These are phyloP conservation scores for Bombus pyrosoma DNA, from an alignment of 1,140 invertebrate species.

Conservation along the genomic window DNA sequence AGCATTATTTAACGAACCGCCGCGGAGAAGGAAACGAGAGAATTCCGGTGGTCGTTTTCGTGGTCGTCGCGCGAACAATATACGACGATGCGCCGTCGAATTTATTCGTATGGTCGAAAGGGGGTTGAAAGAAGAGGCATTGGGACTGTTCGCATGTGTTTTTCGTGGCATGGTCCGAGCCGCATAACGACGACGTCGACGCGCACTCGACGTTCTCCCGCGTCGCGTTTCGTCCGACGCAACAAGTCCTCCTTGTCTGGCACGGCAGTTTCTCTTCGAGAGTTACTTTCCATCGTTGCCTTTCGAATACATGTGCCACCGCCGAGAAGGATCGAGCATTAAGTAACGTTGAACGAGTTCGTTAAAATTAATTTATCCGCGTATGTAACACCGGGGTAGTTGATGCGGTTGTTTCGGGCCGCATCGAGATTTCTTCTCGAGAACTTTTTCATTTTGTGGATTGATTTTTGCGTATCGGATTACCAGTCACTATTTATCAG, in stretches of 20 bases:
- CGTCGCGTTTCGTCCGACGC: constrained; percentile 10
- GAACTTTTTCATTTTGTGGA: neutral
- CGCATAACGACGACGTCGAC: neutral
- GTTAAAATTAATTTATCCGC: constrained; percentile 30
- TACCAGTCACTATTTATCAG: neutral
- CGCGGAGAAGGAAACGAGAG: neutral
- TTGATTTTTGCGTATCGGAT: neutral
- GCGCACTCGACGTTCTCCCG: neutral
- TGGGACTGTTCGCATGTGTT: too few species aligned
- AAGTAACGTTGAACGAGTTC: constrained; percentile 12
- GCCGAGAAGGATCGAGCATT: neutral
- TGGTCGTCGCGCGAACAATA: neutral
- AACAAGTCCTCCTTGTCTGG: constrained; percentile 21
- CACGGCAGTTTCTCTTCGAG: constrained; percentile 25
- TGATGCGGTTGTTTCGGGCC: neutral
- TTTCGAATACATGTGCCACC: neutral
- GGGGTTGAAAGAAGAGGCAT: neutral
- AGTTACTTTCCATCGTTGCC: constrained; percentile 24
- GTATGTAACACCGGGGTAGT: neutral
- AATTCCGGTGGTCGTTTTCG: neutral
- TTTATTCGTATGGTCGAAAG: constrained; percentile 4
- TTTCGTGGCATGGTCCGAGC: neutral
- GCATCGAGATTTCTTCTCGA: neutral
- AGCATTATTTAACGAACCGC: constrained; percentile 33
- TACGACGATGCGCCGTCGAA: constrained; percentile 7